Percentiles rank a stretch among this genome's conserved stretches.
Conservation (phyloP, 2,113 vertebrate genomes). For the Acanthisitta chloris region DNA sequence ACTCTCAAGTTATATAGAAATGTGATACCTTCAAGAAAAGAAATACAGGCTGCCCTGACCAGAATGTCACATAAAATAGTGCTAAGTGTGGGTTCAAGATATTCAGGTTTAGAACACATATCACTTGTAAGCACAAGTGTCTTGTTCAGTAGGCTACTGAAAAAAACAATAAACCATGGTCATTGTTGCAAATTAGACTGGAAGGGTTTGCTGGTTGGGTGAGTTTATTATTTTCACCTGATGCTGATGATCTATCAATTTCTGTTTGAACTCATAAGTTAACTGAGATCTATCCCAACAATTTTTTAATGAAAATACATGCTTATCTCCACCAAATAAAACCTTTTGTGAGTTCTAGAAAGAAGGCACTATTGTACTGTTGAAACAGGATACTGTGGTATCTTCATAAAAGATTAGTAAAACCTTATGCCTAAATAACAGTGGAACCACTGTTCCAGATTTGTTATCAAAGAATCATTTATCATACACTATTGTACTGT, state of each 20-base stretch:
- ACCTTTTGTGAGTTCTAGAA: not conserved
- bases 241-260: not conserved
- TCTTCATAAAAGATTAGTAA: not conserved
- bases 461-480: not conserved
- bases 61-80: not conserved
- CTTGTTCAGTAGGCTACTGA: not conserved
- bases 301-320: not conserved
- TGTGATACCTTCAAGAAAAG: not conserved
- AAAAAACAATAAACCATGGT: not conserved
- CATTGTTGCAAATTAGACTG: not conserved
- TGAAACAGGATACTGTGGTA: not conserved
- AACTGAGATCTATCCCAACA: not conserved
- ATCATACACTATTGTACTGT: no score
- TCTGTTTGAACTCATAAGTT: not conserved
- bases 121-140: not conserved
- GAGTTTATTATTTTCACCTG: not conserved
- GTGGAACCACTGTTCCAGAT: not conserved
- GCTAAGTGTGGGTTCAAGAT: not conserved
- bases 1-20: not conserved
- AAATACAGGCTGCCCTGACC: rapidly evolving
- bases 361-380: not conserved
- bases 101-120: not conserved
- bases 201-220: rapidly evolving
- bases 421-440: not conserved
- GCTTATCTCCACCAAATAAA: not conserved